Conservation (phyloP, 2,113 vertebrate genomes). For the Centrocercus urophasianus region DNA sequence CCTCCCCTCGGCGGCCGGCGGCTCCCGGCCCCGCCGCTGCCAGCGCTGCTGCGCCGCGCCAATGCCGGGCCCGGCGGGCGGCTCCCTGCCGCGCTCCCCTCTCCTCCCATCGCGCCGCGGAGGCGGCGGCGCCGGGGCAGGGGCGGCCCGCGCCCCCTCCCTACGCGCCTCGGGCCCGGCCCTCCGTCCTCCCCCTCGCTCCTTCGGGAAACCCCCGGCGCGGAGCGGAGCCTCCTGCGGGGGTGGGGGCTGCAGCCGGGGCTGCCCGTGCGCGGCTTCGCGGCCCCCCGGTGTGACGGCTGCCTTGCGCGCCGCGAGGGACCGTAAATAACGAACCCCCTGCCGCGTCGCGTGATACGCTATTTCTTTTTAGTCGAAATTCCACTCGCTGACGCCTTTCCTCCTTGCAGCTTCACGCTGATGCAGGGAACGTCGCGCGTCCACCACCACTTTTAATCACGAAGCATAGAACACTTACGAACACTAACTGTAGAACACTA, state of each 20-base stretch:
- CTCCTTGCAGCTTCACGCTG: neutral
- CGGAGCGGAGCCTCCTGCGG: no score
- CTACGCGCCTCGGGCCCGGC: neutral
- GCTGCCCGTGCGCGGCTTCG: no score
- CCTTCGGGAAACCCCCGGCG: no score
- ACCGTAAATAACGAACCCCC: no score
- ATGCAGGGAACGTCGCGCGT: neutral
- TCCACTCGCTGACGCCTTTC: neutral
- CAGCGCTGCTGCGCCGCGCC: constrained; percentile 6
- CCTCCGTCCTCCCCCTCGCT: neutral
- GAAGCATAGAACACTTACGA: neutral
- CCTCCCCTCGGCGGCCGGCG: neutral
- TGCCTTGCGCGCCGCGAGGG: no score
- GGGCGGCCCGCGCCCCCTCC: neutral
- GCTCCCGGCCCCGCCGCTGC: constrained; percentile 23
- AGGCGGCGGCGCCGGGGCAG: neutral
- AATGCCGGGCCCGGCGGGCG: neutral
- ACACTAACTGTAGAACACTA: no score
- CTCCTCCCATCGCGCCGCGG: constrained; percentile 18
- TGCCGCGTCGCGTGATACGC: neutral
- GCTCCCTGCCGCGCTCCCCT: constrained; percentile 19
- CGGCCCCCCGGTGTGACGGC: no score
- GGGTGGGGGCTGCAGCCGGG: no score
- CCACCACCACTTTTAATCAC: neutral
- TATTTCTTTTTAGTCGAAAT: neutral